A percentile compares a stretch with the other conserved stretches of the same genome.
phyloP scores from a whole-genome alignment of 1,140 invertebrate species.

The Zaprionus taronus region DNA sequence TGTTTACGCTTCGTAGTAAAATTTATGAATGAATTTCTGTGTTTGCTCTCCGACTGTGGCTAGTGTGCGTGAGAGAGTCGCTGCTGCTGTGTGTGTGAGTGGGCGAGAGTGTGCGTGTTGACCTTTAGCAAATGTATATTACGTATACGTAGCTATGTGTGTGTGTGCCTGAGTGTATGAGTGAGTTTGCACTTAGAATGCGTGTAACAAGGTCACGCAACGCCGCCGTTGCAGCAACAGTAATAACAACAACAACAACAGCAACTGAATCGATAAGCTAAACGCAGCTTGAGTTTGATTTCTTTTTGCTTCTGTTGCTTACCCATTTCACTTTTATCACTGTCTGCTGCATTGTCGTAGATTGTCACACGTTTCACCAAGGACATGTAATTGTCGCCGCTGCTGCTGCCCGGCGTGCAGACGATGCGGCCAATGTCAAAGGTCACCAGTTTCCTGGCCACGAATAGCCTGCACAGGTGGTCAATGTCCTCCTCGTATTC shows the following conservation, averaged over 20 bases:
- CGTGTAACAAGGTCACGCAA: slow-evolving; percentile 72
- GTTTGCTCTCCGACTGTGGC: slow-evolving; percentile 25
- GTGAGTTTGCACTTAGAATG: slow-evolving; percentile 76
- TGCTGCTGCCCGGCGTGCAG: slow-evolving; percentile 78
- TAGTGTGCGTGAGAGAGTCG: slow-evolving; percentile 49
- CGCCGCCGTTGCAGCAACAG: slow-evolving; percentile 40
- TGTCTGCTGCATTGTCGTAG: slow-evolving; percentile 44
- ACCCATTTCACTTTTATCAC: slow-evolving; percentile 54
- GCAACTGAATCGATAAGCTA: slow-evolving; percentile 41
- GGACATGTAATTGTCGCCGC: slow-evolving; percentile 84
- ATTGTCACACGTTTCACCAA: slow-evolving; percentile 83
- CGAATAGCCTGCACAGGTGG: slow-evolving; percentile 66
- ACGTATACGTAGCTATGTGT: slow-evolving; percentile 57
- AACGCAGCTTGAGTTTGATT: slow-evolving; percentile 14
- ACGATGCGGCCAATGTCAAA: slow-evolving; percentile 70
- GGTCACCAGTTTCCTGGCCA: slow-evolving; percentile 60
- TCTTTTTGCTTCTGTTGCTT: slow-evolving; percentile 21
- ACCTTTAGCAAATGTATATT: slow-evolving; percentile 79
- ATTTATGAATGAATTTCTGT: slow-evolving; percentile 72
- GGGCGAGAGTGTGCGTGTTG: slow-evolving; percentile 66
- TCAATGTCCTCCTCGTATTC: slow-evolving; percentile 77
- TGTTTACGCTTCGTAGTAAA: slow-evolving; percentile 64
- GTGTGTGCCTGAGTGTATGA: slow-evolving; percentile 27
- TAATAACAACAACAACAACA: slow-evolving; percentile 44
- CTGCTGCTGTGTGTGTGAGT: slow-evolving; percentile 23